Evolutionary conservation across 2,113 vertebrate species (phyloP).

Genomic region (Myiozetetes cayanensis): DNA sequence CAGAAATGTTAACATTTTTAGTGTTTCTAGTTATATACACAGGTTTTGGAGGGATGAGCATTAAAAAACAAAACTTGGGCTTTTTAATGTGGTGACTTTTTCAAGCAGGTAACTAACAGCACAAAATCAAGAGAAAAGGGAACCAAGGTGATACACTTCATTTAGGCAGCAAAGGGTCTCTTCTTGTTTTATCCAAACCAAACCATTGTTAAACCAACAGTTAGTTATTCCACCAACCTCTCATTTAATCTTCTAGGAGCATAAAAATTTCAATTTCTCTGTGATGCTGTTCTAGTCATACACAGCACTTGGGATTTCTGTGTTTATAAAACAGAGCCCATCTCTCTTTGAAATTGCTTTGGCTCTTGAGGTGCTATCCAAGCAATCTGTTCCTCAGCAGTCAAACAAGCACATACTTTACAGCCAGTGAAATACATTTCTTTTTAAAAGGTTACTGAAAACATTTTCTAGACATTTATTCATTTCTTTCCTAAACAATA

Average conservation of each 20-base stretch:
- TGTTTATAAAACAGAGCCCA: background rate
- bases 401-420: background rate
- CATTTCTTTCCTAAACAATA: background rate
- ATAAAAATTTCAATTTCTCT: background rate
- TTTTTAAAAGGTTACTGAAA: slow-evolving; percentile 11
- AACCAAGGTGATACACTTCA: background rate
- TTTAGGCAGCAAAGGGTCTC: background rate
- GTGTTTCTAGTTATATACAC: background rate
- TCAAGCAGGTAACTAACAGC: background rate
- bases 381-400: background rate
- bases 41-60: background rate
- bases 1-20: slow-evolving; percentile 16
- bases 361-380: background rate
- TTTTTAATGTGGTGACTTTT: background rate
- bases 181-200: background rate
- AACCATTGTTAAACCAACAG: background rate
- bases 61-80: background rate
- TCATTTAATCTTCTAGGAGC: background rate
- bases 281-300: background rate
- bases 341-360: slow-evolving; percentile 1
- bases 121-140: background rate
- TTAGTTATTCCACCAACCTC: background rate
- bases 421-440: background rate
- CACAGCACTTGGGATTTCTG: background rate
- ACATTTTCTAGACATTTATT: background rate